phyloP scores from a whole-genome alignment of 2,888 invertebrate species.

The Calliphora vomitoria region DNA sequence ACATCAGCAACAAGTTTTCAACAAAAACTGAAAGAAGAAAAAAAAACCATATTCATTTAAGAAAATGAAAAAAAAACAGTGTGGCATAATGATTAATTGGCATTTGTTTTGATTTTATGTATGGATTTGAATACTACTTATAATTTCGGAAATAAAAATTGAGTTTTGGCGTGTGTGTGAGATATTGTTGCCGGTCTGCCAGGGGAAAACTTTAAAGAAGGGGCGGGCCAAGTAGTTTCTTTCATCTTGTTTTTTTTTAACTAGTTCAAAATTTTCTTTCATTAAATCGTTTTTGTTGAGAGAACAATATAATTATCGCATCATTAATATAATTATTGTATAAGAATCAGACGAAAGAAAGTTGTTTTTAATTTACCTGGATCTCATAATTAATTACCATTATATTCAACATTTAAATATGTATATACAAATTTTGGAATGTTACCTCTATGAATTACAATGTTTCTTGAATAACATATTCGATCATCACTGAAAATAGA shows the following conservation, averaged over 20 bases:
- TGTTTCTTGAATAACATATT: no score
- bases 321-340: slow-evolving; percentile 29
- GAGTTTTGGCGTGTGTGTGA: slow-evolving; percentile 45
- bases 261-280: slow-evolving; percentile 4
- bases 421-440: no score
- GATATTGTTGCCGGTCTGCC: slow-evolving; percentile 28
- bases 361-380: slow-evolving; percentile 6
- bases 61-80: slow-evolving; percentile 31
- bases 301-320: slow-evolving; percentile 42
- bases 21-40: slow-evolving; percentile 19
- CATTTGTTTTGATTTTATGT: slow-evolving; percentile 75
- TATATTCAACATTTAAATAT: no score
- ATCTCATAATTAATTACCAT: no score
- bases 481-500: no score
- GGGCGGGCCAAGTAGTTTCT: slow-evolving; percentile 33
- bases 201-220: slow-evolving; percentile 21
- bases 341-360: slow-evolving; percentile 13
- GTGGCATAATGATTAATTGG: slow-evolving; percentile 75
- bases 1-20: slow-evolving; percentile 26
- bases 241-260: slow-evolving; percentile 12
- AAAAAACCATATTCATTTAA: slow-evolving; percentile 52
- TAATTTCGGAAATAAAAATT: slow-evolving; percentile 71
- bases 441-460: no score
- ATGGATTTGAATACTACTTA: slow-evolving; percentile 68
- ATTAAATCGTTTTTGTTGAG: slow-evolving; percentile 31